Evolutionary conservation across 2,797 vertebrate genomes (phyloP).

Genomic region (Acanthopagrus latus): DNA sequence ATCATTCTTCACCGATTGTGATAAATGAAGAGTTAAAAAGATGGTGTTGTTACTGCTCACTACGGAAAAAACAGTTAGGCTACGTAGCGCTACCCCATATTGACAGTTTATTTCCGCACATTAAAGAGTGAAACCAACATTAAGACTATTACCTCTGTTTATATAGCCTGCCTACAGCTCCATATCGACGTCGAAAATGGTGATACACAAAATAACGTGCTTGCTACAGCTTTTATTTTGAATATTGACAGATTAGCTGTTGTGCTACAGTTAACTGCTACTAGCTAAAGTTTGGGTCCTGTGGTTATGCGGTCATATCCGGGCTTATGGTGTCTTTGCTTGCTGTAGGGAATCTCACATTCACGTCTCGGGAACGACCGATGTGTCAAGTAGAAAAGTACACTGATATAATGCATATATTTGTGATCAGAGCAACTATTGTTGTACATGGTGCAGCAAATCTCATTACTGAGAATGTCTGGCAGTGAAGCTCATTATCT

Average conservation of each 20-base stretch:
- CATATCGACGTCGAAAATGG: conserved; percentile 33
- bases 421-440: neutral
- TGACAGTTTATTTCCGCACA: neutral
- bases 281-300: conserved; percentile 63
- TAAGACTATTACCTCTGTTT: conserved; percentile 53
- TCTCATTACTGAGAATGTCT: neutral
- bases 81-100: neutral
- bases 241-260: conserved; percentile 9
- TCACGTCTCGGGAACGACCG: fast-evolving
- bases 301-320: conserved; percentile 63
- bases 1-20: neutral
- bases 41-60: conserved; percentile 11
- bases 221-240: conserved; percentile 27
- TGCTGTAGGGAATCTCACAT: neutral
- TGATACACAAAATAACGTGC: neutral
- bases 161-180: conserved; percentile 41
- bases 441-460: neutral
- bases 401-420: neutral
- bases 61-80: conserved; percentile 13
- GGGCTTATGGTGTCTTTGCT: neutral
- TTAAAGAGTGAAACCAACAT: neutral
- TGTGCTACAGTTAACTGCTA: conserved; percentile 53
- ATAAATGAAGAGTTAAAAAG: neutral
- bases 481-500: neutral
- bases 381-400: neutral